Conservation (phyloP, 2,113 vertebrate species). For the Trogon surrucura region DNA sequence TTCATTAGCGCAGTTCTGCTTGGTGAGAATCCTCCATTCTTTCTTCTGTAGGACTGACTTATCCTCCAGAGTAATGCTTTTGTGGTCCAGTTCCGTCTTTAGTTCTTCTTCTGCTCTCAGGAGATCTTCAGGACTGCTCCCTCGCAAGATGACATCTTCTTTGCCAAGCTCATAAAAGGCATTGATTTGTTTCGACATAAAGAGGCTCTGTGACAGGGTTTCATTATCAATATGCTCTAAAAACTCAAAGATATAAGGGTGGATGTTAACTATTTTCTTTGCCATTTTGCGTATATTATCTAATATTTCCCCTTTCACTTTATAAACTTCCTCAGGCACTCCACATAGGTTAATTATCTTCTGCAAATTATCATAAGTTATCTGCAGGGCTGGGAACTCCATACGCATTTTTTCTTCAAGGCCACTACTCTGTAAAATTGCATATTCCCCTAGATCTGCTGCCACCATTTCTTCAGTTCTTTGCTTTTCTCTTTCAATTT, state of each 20-base stretch:
- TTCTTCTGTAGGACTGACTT: conserved; percentile 55
- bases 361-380: conserved; percentile 48
- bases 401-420: conserved; percentile 28
- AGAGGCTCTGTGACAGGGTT: conserved; percentile 77
- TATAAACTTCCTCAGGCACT: conserved; percentile 76
- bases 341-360: conserved; percentile 74
- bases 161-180: conserved; percentile 74
- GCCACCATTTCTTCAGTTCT: conserved; percentile 48
- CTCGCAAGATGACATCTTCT: conserved; percentile 66
- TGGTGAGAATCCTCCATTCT: conserved; percentile 76
- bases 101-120: conserved; percentile 77
- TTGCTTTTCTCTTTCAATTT: conserved; percentile 73
- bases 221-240: conserved; percentile 71
- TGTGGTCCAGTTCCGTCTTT: conserved; percentile 49
- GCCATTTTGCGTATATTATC: conserved; percentile 59
- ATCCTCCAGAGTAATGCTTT: conserved; percentile 77
- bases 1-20: conserved; percentile 17
- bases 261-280: conserved; percentile 63
- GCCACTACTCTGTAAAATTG: conserved; percentile 70
- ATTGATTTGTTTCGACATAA: conserved; percentile 75
- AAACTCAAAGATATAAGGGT: conserved; percentile 74
- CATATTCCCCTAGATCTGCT: conserved; percentile 63
- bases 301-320: conserved; percentile 72
- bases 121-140: conserved; percentile 58
- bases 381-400: conserved; percentile 73